phyloP scores from a whole-genome alignment of 2,888 invertebrate species.

The Ctena decussata region DNA sequence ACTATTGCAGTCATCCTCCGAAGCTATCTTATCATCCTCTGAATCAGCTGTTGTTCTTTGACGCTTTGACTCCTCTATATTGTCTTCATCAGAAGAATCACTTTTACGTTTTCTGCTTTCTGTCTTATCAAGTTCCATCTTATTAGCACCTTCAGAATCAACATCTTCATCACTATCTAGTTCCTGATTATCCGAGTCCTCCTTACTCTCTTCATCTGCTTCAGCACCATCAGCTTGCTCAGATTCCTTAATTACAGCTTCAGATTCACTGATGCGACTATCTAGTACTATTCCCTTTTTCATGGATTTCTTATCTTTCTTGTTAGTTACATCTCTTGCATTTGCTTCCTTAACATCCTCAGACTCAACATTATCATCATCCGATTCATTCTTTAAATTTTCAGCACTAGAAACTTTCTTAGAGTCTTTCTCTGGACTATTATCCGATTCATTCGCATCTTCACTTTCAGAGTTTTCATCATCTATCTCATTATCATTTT shows the following conservation, averaged over 20 bases:
- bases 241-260: neutral
- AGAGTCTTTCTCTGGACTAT: conserved; percentile 13
- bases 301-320: neutral
- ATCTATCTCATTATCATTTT: neutral
- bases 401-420: too few species aligned
- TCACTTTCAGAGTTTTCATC: conserved; percentile 4
- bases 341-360: neutral
- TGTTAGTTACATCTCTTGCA: neutral
- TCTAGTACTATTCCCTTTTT: neutral
- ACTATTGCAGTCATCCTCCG: neutral
- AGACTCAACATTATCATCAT: neutral
- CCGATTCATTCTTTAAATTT: conserved; percentile 19
- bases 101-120: neutral
- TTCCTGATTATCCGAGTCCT: neutral
- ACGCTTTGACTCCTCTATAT: conserved; percentile 16
- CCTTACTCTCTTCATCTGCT: neutral
- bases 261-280: neutral
- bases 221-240: neutral
- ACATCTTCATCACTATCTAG: neutral
- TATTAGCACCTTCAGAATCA: neutral
- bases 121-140: neutral
- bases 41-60: conserved; percentile 30
- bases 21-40: conserved; percentile 17
- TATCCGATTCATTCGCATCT: neutral
- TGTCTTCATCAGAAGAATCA: neutral